Percentiles rank a stretch among this genome's conserved stretches.
These are phyloP conservation scores for Philereme vetulata DNA, from an alignment of 2,888 invertebrate genomes.

Conservation along the genomic window DNA sequence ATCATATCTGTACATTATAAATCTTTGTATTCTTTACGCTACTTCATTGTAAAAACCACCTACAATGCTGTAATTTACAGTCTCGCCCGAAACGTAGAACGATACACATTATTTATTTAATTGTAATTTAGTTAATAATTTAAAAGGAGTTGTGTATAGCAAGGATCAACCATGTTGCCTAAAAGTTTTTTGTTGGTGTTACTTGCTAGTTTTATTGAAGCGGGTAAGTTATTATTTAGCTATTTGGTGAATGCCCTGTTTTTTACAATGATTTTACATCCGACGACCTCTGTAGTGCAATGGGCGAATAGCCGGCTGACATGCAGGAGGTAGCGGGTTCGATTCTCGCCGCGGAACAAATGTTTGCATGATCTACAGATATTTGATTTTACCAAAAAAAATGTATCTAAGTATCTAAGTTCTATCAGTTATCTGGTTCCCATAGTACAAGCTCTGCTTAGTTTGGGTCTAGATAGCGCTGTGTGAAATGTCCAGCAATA, in stretches of 20 bases:
- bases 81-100: conserved; percentile 46
- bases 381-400: too few relatives aligned
- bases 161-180: conserved; percentile 52
- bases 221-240: conserved; percentile 48
- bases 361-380: too few relatives aligned
- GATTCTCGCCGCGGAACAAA: too few relatives aligned
- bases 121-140: conserved; percentile 27
- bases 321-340: too few relatives aligned
- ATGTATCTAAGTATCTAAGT: too few relatives aligned
- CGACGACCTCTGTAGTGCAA: too few relatives aligned
- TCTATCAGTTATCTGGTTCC: too few relatives aligned
- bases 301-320: too few relatives aligned
- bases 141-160: conserved; percentile 32
- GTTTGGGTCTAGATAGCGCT: too few relatives aligned
- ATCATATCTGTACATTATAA: neutral
- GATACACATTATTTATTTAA: conserved; percentile 42
- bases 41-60: conserved; percentile 9
- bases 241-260: conserved; percentile 11
- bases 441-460: too few relatives aligned
- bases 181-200: conserved; percentile 60
- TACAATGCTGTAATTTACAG: conserved; percentile 27
- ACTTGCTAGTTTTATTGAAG: conserved; percentile 50
- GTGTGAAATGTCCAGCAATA: too few relatives aligned
- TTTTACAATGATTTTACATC: too few relatives aligned
- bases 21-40: conserved; percentile 6